Base-by-base conservation (phyloP, 2,888 invertebrate species). In the Sarcophaga subvicina region DNA sequence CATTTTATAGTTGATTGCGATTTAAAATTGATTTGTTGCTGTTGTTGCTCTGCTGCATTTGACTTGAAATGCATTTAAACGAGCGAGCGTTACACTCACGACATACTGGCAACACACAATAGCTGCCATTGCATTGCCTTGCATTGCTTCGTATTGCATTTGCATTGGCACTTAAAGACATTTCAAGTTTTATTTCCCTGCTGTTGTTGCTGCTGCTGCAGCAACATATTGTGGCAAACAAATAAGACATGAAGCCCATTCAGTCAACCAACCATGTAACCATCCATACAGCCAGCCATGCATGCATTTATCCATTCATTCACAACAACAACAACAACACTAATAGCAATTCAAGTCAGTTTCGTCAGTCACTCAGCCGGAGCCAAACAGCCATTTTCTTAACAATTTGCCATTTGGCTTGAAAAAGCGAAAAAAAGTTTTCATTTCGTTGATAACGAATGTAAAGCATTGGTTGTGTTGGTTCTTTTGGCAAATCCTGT, bases 1-100 rank as follows among this genome's bases (percentile, higher is more conserved):
- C 88, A 87, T 89, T 89, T 89, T 90, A 88, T 88, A 88, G 89
- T 89, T 90, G 89, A 91, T 92, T 90, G 91, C 90, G 90, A 90
- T 91, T 92, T 90, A 90, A 89, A 91, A 92, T 91, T 91, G 91
- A 92, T 92, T 92, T 91, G 91, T 89, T 90, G 89, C 80, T 66
- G 76, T 87, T 14, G 4, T 54, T 14, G 14, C 17, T 54, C 4
- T 54, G 14, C 14, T 54, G 54, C 54, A 3, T 14, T 54, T 82
- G 81, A 89, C 89, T 90, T 90, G 90, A 89, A 80, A 85, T 85
- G 82, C 77, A 83, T 85, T 37, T 37, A 8, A 37, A 37, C 2
- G 37, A 37, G 37, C 37, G 37, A 37, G 54, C 54, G 17, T 14
- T 54, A 54, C 14, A 12, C 54, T 80, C 76, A 85, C 60, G 62